Percentiles rank a stretch among this genome's conserved stretches.
These are phyloP conservation scores for Naja naja DNA, from an alignment of 2,113 vertebrate genomes.

Conservation along the genomic window DNA sequence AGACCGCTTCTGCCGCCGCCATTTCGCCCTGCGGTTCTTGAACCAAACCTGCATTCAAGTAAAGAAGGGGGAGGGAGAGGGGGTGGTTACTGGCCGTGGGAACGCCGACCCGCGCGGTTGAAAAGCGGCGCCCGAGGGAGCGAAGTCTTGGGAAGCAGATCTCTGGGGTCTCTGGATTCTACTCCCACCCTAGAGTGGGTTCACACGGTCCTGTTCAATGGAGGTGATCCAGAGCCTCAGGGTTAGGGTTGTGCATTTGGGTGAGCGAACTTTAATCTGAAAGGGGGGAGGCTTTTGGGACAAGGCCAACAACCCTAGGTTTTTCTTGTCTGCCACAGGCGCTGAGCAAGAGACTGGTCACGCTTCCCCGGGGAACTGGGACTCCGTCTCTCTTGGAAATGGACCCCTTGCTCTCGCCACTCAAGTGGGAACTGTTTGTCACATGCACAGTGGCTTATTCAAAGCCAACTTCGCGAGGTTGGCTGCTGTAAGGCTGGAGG, in stretches of 20 bases:
- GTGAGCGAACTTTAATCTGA: background rate
- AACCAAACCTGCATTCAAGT: slow-evolving; percentile 87
- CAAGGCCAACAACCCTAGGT: background rate
- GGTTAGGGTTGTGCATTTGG: background rate
- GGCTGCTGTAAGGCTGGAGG: background rate
- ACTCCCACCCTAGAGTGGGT: background rate
- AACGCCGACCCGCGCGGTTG: background rate
- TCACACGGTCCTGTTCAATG: background rate
- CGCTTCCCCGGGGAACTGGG: background rate
- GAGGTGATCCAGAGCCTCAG: background rate
- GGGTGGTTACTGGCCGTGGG: background rate
- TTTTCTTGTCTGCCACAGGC: background rate
- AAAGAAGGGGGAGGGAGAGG: background rate
- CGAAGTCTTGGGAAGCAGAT: background rate
- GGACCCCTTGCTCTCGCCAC: background rate
- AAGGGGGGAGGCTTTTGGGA: background rate
- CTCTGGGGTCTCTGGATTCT: background rate
- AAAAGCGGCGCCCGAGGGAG: background rate
- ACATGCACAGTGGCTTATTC: background rate
- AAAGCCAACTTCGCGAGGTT: background rate
- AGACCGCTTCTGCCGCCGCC: slow-evolving; percentile 94
- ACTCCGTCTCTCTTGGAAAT: background rate
- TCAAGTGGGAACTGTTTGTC: too few species aligned
- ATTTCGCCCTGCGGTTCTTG: slow-evolving; percentile 97
- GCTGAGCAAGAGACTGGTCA: background rate